Percentiles rank a stretch among this genome's conserved stretches.
phyloP scores from a whole-genome alignment of 2,113 vertebrate species.

The Mus musculus region DNA sequence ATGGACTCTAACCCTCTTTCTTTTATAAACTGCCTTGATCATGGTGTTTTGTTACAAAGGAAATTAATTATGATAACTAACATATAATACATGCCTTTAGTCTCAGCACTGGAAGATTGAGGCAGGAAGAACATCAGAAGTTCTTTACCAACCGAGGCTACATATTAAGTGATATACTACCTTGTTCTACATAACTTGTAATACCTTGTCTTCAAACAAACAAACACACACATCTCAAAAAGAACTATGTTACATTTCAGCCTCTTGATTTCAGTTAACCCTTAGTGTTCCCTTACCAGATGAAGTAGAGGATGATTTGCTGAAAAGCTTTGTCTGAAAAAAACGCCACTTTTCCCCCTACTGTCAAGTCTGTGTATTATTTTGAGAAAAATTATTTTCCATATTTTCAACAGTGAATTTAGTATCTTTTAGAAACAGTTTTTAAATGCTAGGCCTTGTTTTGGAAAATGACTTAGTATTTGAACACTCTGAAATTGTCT shows the following conservation, averaged over 20 bases:
- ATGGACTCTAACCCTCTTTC: neutral
- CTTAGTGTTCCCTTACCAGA: constrained; percentile 55
- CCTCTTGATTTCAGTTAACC: constrained; percentile 16
- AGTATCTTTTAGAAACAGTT: constrained; percentile 45
- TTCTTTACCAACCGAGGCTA: neutral
- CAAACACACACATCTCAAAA: constrained; percentile 35
- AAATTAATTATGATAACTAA: neutral
- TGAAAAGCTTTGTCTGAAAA: neutral
- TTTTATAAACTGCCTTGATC: neutral
- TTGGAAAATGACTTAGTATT: constrained; percentile 24
- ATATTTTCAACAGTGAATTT: constrained; percentile 26
- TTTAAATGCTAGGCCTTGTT: neutral
- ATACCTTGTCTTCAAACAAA: neutral
- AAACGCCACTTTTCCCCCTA: constrained; percentile 69
- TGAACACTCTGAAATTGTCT: neutral
- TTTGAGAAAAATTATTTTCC: constrained; percentile 73
- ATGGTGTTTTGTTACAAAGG: neutral
- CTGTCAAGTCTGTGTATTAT: constrained; percentile 79
- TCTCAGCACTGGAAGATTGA: neutral
- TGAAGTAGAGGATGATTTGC: neutral
- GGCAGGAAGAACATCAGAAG: neutral
- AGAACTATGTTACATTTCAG: neutral
- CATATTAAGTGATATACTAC: neutral
- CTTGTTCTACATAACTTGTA: neutral
- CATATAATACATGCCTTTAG: neutral